A percentile compares a stretch with the other conserved stretches of the same genome.
These are phyloP conservation scores for Haemorhous mexicanus DNA, from an alignment of 2,113 vertebrate species.

Conservation along the genomic window DNA sequence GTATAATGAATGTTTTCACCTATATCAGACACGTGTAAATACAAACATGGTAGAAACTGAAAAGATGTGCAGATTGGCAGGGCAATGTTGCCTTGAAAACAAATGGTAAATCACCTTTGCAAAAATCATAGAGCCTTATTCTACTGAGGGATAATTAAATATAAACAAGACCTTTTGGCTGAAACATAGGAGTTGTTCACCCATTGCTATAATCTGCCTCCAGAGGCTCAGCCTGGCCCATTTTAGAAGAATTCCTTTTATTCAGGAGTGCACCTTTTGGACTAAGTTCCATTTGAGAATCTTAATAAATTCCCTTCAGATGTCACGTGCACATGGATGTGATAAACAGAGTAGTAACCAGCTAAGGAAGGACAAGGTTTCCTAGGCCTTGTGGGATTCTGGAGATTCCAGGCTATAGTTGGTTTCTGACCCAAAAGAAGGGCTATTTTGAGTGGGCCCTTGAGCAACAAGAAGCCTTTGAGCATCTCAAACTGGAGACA, in stretches of 20 bases:
- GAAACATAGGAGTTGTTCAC: neutral
- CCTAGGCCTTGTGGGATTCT: neutral
- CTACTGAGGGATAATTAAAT: neutral
- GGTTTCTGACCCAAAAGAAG: neutral
- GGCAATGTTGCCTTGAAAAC: neutral
- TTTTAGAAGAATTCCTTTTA: neutral
- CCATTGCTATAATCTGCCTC: neutral
- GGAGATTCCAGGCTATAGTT: neutral
- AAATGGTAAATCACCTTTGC: neutral
- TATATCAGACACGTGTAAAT: neutral
- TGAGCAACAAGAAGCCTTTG: neutral
- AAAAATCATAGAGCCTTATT: neutral
- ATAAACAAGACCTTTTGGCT: neutral
- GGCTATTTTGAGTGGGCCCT: neutral
- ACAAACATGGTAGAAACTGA: neutral
- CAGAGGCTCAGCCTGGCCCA: neutral
- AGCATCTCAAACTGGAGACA: neutral
- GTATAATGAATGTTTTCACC: neutral
- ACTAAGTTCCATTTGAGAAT: neutral
- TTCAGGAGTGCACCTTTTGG: neutral
- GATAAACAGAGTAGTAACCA: neutral
- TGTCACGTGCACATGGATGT: accelerated
- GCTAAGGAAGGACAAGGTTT: neutral
- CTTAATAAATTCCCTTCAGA: neutral
- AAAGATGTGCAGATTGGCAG: neutral